Percentiles rank a stretch among this genome's conserved stretches.
Conservation (phyloP, 2,888 invertebrate species). For the Macrophya alboannulata region DNA sequence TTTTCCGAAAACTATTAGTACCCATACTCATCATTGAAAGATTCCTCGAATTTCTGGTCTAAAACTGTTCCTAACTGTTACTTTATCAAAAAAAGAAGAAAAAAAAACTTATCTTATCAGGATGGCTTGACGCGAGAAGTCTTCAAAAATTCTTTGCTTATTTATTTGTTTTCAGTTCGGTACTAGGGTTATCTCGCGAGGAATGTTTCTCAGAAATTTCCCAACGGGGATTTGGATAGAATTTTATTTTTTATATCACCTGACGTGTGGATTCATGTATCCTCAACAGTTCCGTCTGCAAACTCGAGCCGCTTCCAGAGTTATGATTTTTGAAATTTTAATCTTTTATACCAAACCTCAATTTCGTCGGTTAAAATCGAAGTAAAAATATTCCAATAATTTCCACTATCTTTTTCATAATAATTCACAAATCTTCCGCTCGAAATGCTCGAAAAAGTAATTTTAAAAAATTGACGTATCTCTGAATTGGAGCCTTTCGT, state of each 20-base stretch:
- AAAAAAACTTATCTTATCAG: not conserved
- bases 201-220: not conserved
- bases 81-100: not conserved
- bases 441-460: no score
- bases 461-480: not conserved
- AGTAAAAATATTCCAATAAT: not conserved
- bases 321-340: not conserved
- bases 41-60: not conserved
- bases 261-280: not conserved
- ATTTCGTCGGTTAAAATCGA: not conserved
- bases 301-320: not conserved
- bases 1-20: conserved; percentile 10
- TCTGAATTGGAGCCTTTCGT: not conserved
- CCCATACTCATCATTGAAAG: not conserved
- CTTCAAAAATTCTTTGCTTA: conserved; percentile 1
- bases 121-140: not conserved
- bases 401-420: not conserved
- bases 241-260: not conserved
- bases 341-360: not conserved
- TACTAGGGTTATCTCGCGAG: not conserved
- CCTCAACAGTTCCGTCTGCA: not conserved
- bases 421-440: not conserved
- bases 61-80: not conserved
- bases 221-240: not conserved
- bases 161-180: not conserved